Percentiles rank a stretch among this genome's conserved stretches.
Evolutionary conservation across 2,113 vertebrate species (phyloP).

Genomic region (Opisthocomus hoazin): DNA sequence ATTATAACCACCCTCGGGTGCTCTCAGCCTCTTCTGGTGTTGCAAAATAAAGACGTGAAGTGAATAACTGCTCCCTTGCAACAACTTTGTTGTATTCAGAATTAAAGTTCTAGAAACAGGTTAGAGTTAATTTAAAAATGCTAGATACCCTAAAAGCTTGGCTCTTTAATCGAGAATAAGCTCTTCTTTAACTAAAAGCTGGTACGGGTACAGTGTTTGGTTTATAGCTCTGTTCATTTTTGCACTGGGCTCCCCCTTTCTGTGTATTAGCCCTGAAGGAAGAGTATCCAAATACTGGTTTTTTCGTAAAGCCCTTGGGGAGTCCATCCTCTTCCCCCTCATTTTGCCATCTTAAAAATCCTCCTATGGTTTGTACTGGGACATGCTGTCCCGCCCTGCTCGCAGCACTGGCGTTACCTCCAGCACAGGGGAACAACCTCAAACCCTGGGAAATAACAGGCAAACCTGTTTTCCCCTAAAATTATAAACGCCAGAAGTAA

Average conservation of each 20-base stretch:
- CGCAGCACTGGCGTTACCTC: rapidly evolving
- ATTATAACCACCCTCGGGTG: not conserved
- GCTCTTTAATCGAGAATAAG: not conserved
- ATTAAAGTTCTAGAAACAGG: not conserved
- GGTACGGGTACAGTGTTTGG: not conserved
- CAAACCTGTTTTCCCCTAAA: not conserved
- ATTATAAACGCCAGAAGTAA: not conserved
- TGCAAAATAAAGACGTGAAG: not conserved
- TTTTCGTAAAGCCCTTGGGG: not conserved
- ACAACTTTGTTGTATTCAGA: not conserved
- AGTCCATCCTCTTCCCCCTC: not conserved
- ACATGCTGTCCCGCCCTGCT: not conserved
- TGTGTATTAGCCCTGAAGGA: not conserved
- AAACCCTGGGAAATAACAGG: not conserved
- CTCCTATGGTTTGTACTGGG: not conserved
- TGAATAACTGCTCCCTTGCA: not conserved
- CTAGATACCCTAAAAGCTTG: not conserved
- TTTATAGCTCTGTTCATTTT: not conserved
- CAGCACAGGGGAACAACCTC: not conserved
- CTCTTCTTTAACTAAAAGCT: not conserved
- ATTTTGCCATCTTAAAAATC: not conserved
- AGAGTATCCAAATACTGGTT: not conserved
- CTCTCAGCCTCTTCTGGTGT: not conserved
- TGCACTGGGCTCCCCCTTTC: not conserved
- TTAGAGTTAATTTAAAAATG: not conserved